Evolutionary conservation across 1,140 invertebrate genomes (phyloP), one percentile per base, ranked within the genome.

Genomic region (Trichoplusia ni): DNA sequence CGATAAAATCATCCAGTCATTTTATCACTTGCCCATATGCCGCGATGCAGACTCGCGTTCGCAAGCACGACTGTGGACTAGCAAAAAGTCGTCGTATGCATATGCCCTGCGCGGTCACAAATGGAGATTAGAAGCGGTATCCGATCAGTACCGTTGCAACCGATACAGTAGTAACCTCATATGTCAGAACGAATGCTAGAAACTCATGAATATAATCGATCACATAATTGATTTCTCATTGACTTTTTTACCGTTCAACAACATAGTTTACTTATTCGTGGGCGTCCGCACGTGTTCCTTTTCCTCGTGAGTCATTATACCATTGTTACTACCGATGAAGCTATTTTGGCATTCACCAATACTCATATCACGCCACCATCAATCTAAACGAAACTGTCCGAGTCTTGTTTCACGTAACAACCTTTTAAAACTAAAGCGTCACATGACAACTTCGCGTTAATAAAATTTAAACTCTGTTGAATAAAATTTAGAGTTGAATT

Each of bases 221-320:
- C 46, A 35, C 46, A 62, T 68, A 67, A 64, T 71, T 71, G 65
- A 71, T 66, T 53, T 58, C 31, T 67, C 31, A 69, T 71, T 63
- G 65, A 69, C 49, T 47, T 51, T 51, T 66, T 70, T 73, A 77
- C 74, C 71, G 74, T 77, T 76, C 46, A 65, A 69, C 60, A 75
- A 67, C 73, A 75, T 66, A 66, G 60, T 69, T 71, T 58, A 40
- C 21, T 56, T 19, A 53, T 1, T 11, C n/a, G 75, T 75, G 64
- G 73, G 75, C 67, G 75, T 29, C 40, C 25, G 35, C 42, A 60
- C 56, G 40, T 60, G 40, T 60, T 44, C 1, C 11, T 7, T 54
- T 13, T 9, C 18, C 13, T 33, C 4, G 56, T 60, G 56, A 60
- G 35, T 60, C 56, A 60, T 40, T 23, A 16, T 4, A 11, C 53